These are phyloP conservation scores for Mythimna pallens DNA, from an alignment of 2,888 invertebrate genomes.

Conservation along the genomic window DNA sequence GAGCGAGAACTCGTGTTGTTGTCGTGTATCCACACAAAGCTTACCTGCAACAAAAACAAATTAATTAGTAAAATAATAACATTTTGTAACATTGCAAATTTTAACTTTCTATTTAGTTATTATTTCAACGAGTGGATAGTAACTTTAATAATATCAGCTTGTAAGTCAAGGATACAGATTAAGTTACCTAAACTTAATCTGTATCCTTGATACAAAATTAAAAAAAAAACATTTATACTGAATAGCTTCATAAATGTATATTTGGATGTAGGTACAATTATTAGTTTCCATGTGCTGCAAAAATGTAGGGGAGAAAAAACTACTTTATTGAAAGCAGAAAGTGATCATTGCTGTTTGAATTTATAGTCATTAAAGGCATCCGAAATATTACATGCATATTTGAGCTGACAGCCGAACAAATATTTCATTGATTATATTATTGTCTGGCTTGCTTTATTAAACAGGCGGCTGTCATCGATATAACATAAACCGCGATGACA, in stretches of 20 bases:
- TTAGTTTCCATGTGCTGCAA: background rate
- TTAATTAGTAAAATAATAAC: constrained; percentile 50
- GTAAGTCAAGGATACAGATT: no score
- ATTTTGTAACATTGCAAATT: constrained; percentile 18
- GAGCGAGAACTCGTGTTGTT: background rate
- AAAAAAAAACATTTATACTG: constrained; percentile 37
- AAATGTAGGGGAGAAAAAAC: background rate
- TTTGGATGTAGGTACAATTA: constrained; percentile 11
- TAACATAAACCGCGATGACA: constrained; percentile 48
- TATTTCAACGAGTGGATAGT: constrained; percentile 12
- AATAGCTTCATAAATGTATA: constrained; percentile 21
- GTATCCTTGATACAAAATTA: constrained; percentile 27
- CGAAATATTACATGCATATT: constrained; percentile 27
- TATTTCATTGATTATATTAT: constrained; percentile 43
- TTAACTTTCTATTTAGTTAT: constrained; percentile 26
- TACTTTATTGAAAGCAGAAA: background rate
- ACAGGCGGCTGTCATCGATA: constrained; percentile 49
- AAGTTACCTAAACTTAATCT: no score
- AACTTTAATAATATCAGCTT: constrained; percentile 32
- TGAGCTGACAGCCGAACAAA: constrained; percentile 39
- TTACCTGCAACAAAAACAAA: constrained; percentile 73
- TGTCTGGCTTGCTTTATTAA: constrained; percentile 37
- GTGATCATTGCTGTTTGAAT: constrained; percentile 1
- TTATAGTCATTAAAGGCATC: constrained; percentile 1
- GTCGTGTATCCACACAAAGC: constrained; percentile 33